Evolutionary conservation across 2,113 vertebrate species (phyloP).

Genomic region (Microtus oregoni): DNA sequence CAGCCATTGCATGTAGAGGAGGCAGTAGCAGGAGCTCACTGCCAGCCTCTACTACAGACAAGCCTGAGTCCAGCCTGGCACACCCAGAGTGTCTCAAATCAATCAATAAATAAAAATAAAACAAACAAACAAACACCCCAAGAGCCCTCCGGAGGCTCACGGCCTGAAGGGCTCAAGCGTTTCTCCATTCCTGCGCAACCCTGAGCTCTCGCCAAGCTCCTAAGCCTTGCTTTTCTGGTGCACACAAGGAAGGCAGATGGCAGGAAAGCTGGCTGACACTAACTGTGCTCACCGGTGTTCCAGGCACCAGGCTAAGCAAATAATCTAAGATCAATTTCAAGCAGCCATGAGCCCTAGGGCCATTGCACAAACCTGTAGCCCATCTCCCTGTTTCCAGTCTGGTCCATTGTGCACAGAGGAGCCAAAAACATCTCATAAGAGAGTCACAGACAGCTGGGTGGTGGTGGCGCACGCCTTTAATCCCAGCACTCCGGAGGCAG

Average conservation of each 20-base stretch:
- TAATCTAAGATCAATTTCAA: background rate
- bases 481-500: too few relatives aligned
- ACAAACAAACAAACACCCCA: background rate
- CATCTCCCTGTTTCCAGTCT: background rate
- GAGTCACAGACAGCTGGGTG: too few relatives aligned
- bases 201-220: background rate
- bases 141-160: background rate
- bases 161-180: background rate
- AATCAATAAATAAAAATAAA: too few relatives aligned
- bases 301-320: background rate
- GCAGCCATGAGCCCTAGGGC: background rate
- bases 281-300: rapidly evolving
- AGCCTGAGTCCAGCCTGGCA: background rate
- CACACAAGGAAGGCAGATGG: background rate
- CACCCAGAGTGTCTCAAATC: background rate
- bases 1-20: background rate
- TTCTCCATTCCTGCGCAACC: background rate
- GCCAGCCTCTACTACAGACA: background rate
- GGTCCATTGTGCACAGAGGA: background rate
- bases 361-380: background rate
- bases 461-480: too few relatives aligned
- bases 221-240: background rate
- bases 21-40: background rate
- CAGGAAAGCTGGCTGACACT: background rate
- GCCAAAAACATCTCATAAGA: background rate